Base-by-base conservation (phyloP, 2,797 vertebrate genomes). In the Nasua narica region DNA sequence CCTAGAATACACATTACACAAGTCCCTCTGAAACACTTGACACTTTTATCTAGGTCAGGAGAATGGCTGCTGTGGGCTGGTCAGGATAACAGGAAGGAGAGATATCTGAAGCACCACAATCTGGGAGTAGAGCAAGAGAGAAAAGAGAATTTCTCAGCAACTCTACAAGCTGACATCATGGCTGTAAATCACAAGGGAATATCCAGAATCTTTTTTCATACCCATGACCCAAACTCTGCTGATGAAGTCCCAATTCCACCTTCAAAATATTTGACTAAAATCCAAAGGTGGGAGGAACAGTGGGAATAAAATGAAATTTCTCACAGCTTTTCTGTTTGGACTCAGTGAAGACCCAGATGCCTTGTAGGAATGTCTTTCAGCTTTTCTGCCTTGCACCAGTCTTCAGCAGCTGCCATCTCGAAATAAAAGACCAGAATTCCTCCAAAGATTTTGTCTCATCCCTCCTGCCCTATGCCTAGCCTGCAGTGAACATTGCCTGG, bases 371-470 rank as follows among this genome's bases (percentile, higher is more conserved):
- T 23, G 16, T 15, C 32, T 25, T 11, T 74, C 32, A 81, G 1
- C 29, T 32, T 70, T 67, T 14, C 10, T 56, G 40, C 3, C 35
- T 87, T 65, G 7, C 7, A 56, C 25, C 4, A 14, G 14, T 2
- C 14, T 79, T 40, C 50, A 58, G 21, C 7, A 19, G 19, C 13
- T 50, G 27, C 7, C 3, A 40, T 23, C 29, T 88, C 46, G 29
- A 11, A 35, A 11, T 0, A 0, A 21, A 87, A 50, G 4, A 88
- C 1, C 7, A 50, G 14, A 43, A 58, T 5, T 1, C 2, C 32
- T 69, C 16, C 56, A 27, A n/a, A 43, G 10, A 60, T 58, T 40
- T 58, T 72, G 2, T 69, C 32, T 65, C 37, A 40, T 50, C 3
- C 11, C 2, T 70, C 37, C 19, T 62, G 52, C 29, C 4, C 25